A percentile compares a stretch with the other conserved stretches of the same genome.
phyloP scores from a whole-genome alignment of 1,140 invertebrate genomes.

The Cydia fagiglandana region DNA sequence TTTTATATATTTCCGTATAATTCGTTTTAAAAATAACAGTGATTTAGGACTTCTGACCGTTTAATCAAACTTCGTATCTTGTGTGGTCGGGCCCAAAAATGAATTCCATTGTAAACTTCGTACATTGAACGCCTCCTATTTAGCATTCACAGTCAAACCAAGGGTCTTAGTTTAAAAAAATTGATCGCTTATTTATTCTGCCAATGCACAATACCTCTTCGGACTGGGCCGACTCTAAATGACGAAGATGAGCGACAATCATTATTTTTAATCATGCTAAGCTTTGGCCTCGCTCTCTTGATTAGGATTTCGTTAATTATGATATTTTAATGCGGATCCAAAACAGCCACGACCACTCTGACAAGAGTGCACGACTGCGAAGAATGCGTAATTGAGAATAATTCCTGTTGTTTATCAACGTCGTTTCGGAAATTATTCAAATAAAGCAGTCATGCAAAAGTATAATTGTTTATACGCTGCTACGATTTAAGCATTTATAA shows the following conservation, averaged over 20 bases:
- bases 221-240: neutral
- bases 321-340: slow-evolving; percentile 12
- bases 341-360: no score
- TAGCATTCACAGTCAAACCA: neutral
- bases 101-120: neutral
- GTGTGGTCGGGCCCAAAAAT: neutral
- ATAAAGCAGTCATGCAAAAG: no score
- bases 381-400: neutral
- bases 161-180: neutral
- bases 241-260: slow-evolving; percentile 9
- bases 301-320: slow-evolving; percentile 26
- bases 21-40: no score
- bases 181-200: neutral
- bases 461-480: no score
- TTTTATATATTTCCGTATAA: no score
- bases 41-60: no score
- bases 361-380: no score
- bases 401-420: neutral
- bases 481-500: no score
- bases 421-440: no score
- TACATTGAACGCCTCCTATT: neutral
- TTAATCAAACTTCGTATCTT: no score
- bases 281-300: slow-evolving; percentile 5
- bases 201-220: neutral
- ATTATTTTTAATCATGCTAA: slow-evolving; percentile 23